Conservation (phyloP, 2,797 vertebrate species). For the Eupleurogrammus muticus region DNA sequence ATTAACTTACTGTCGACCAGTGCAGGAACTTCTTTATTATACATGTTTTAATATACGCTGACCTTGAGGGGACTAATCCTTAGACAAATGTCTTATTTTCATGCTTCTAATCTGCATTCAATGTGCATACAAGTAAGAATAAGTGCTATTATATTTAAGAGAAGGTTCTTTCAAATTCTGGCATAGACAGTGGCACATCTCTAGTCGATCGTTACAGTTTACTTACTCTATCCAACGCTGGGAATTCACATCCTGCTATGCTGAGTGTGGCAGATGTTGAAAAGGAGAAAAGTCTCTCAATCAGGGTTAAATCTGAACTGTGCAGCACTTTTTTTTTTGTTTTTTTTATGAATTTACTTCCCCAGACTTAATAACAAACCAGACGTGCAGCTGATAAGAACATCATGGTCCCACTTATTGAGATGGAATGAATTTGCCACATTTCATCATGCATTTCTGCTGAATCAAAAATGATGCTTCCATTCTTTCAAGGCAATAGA, state of each 20-base stretch:
- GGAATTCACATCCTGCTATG: background rate
- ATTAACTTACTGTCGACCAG: too few relatives aligned
- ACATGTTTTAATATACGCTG: too few relatives aligned
- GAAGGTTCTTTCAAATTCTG: background rate
- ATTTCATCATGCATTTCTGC: background rate
- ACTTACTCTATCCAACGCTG: background rate
- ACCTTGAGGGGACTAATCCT: too few relatives aligned
- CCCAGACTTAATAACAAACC: background rate
- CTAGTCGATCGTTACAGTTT: too few relatives aligned
- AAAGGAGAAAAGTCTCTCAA: background rate
- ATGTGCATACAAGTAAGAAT: background rate
- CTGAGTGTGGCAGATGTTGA: background rate
- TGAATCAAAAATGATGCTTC: too few relatives aligned
- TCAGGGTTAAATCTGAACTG: background rate
- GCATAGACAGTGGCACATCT: background rate
- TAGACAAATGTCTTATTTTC: too few relatives aligned
- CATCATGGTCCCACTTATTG: background rate
- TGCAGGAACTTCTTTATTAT: too few relatives aligned
- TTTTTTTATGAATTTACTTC: background rate
- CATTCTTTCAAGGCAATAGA: too few relatives aligned
- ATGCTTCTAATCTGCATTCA: background rate
- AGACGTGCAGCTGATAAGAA: background rate
- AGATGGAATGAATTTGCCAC: background rate
- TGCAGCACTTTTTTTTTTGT: too few relatives aligned
- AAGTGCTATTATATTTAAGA: background rate